phyloP scores from a whole-genome alignment of 2,888 invertebrate genomes.

The Silvanus unidentatus region DNA sequence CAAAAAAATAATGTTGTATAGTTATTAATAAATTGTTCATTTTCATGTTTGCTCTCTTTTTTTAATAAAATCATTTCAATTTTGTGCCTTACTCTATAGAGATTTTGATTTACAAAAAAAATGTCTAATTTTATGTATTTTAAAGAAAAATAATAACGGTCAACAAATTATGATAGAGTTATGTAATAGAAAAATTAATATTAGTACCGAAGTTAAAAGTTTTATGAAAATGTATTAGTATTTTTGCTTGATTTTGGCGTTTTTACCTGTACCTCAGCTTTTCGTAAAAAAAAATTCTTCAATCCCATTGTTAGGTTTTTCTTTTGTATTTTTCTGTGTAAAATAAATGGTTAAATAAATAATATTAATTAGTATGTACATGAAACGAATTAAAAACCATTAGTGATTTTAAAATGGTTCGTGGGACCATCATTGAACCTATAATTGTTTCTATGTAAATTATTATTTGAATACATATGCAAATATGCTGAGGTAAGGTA shows the following conservation, averaged over 20 bases:
- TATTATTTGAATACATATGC: not conserved
- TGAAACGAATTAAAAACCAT: constrained; percentile 2
- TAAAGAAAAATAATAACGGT: no score
- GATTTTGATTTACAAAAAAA: not conserved
- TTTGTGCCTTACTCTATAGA: constrained; percentile 5
- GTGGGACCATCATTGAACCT: constrained; percentile 4
- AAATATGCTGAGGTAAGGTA: constrained; percentile 2
- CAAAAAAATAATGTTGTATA: not conserved
- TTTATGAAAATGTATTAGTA: no score
- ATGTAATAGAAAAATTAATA: no score
- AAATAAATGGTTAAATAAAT: not conserved
- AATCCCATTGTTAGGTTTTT: no score
- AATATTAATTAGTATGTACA: not conserved
- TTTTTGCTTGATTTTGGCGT: no score
- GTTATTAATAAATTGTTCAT: not conserved
- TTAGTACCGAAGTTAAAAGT: no score
- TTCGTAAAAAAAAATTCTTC: no score
- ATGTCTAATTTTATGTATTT: no score
- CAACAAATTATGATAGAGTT: no score
- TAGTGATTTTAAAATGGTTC: constrained; percentile 1
- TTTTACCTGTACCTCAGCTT: not conserved
- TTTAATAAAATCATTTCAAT: constrained; percentile 3
- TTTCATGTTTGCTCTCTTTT: not conserved
- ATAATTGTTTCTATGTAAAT: not conserved
- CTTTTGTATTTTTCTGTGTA: no score